Percentiles rank a stretch among this genome's conserved stretches.
Evolutionary conservation across 1,140 invertebrate genomes (phyloP).

Genomic region (Trinorchestia longiramus): DNA sequence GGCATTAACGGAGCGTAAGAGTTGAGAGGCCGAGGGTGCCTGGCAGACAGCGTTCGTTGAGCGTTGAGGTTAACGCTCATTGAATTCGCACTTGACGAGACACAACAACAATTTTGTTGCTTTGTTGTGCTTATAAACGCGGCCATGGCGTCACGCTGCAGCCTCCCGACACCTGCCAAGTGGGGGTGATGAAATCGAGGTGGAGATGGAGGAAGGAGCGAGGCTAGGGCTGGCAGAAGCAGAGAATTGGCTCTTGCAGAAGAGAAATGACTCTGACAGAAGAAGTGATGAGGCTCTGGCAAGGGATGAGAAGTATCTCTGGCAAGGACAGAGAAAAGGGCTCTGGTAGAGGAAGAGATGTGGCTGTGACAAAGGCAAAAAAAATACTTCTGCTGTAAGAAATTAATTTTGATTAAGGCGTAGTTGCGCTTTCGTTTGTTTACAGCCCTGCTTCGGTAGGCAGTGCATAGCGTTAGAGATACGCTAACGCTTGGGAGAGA

Average conservation of each 20-base stretch:
- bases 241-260: background rate
- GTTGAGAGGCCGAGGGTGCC: background rate
- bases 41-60: background rate
- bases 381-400: too few relatives aligned
- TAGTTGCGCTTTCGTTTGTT: too few relatives aligned
- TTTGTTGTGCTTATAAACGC: background rate
- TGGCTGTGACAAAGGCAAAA: too few relatives aligned
- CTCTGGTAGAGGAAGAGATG: too few relatives aligned
- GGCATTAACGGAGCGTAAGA: background rate
- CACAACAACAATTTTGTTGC: background rate
- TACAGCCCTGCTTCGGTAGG: too few relatives aligned
- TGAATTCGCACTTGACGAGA: background rate
- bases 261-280: background rate
- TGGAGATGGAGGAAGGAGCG: background rate
- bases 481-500: too few relatives aligned
- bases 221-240: background rate
- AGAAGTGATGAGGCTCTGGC: too few relatives aligned
- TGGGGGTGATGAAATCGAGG: background rate
- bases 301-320: too few relatives aligned
- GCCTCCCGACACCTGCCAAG: background rate
- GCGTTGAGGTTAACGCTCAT: background rate
- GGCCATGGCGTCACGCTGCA: background rate
- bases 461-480: too few relatives aligned
- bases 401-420: too few relatives aligned
- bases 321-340: too few relatives aligned